phyloP scores from a whole-genome alignment of 2,113 vertebrate genomes.

The Pteruthius melanotis region DNA sequence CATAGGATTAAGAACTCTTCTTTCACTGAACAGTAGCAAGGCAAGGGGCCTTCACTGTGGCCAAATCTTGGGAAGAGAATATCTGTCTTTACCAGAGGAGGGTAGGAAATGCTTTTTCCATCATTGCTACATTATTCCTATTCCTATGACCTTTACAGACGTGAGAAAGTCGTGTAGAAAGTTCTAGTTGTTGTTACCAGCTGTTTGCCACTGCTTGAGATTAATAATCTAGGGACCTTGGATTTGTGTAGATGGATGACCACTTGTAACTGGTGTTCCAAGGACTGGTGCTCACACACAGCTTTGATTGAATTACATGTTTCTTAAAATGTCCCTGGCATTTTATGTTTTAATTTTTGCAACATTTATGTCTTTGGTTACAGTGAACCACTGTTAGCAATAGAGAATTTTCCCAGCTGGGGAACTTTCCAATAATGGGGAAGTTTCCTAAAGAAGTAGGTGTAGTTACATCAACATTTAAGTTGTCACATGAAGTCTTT shows the following conservation, averaged over 20 bases:
- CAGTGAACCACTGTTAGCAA: background rate
- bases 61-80: background rate
- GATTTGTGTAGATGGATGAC: background rate
- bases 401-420: slow-evolving; percentile 33
- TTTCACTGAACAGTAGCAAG: background rate
- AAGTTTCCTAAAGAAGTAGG: slow-evolving; percentile 36
- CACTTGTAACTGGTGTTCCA: background rate
- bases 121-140: background rate
- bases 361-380: background rate
- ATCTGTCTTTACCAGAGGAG: background rate
- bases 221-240: background rate
- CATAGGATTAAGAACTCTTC: background rate
- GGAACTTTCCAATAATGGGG: slow-evolving; percentile 15
- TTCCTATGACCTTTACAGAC: background rate
- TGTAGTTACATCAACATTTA: background rate
- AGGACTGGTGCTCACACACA: background rate
- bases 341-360: background rate
- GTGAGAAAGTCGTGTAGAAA: background rate
- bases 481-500: background rate
- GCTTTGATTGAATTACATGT: background rate
- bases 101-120: background rate
- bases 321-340: background rate
- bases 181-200: background rate
- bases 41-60: background rate
- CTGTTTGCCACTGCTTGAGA: background rate